Percentiles rank a stretch among this genome's conserved stretches.
Conservation (phyloP, 2,113 vertebrate genomes). For the Globicephala melas region DNA sequence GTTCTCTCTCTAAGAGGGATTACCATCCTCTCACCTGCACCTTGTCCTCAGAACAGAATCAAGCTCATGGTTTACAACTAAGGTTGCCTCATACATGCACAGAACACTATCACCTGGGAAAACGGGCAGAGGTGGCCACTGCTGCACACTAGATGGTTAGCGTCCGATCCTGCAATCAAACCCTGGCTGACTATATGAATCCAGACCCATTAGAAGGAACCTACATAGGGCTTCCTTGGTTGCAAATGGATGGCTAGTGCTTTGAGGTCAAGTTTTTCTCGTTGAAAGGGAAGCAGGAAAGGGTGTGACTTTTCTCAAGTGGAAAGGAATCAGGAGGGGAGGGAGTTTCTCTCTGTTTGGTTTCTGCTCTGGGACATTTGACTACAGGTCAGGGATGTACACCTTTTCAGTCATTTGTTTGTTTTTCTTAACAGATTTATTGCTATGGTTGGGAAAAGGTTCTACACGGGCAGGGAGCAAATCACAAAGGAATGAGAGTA, state of each 20-base stretch:
- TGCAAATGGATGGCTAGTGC: background rate
- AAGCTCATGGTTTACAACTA: background rate
- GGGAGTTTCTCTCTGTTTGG: background rate
- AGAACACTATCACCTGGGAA: background rate
- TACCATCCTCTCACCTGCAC: background rate
- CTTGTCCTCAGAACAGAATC: background rate
- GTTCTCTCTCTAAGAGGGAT: background rate
- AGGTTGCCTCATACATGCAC: background rate
- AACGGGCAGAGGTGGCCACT: background rate
- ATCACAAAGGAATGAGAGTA: background rate
- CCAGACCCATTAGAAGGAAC: background rate
- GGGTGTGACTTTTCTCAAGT: background rate
- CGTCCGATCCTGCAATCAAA: background rate
- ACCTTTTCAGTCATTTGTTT: background rate
- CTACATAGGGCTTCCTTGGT: background rate
- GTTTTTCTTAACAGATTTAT: slow-evolving; percentile 33
- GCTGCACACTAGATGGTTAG: background rate
- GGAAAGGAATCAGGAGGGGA: background rate
- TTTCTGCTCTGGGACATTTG: background rate
- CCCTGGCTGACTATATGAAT: background rate
- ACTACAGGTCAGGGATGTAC: background rate
- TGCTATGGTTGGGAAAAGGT: background rate
- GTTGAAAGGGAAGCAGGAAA: background rate
- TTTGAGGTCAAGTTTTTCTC: background rate
- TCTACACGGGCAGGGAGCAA: background rate